Percentiles rank a stretch among this genome's conserved stretches.
Conservation (phyloP, 2,888 invertebrate genomes). For the Mesorhabditis spiculigera region DNA sequence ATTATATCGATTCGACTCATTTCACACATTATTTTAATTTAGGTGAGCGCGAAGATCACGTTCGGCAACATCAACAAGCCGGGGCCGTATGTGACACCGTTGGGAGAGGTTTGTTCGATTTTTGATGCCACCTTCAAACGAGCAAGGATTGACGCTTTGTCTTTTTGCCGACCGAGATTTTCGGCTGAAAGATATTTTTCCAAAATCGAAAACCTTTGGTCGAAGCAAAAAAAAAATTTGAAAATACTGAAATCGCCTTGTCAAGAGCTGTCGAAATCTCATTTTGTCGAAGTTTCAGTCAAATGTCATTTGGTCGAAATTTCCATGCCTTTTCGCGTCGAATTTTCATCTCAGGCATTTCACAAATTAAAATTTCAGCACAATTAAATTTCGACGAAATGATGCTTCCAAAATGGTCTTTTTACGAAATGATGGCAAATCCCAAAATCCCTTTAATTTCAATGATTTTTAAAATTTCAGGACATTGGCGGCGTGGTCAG, state of each 20-base stretch:
- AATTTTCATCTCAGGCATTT: no score
- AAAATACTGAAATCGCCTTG: not conserved
- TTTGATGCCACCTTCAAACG: not conserved
- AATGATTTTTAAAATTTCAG: not conserved
- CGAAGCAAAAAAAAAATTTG: not conserved
- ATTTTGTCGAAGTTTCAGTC: no score
- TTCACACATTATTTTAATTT: not conserved
- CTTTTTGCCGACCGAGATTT: not conserved
- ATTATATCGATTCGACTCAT: not conserved
- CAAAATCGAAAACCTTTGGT: not conserved
- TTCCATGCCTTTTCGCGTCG: no score
- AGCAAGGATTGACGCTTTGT: not conserved
- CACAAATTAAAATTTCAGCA: no score
- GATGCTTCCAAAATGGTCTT: no score
- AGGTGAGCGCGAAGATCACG: slow-evolving; percentile 32
- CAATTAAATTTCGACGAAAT: no score
- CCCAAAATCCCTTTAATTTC: not conserved
- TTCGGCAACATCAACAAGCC: slow-evolving; percentile 47
- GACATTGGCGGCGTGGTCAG: no score
- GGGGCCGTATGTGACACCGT: slow-evolving; percentile 29
- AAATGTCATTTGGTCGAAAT: no score
- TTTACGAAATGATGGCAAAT: not conserved
- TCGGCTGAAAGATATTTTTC: not conserved
- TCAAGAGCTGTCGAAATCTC: no score
- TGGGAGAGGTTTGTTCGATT: slow-evolving; percentile 15